phyloP scores from a whole-genome alignment of 2,113 vertebrate genomes.

The Cinclus mexicanus region DNA sequence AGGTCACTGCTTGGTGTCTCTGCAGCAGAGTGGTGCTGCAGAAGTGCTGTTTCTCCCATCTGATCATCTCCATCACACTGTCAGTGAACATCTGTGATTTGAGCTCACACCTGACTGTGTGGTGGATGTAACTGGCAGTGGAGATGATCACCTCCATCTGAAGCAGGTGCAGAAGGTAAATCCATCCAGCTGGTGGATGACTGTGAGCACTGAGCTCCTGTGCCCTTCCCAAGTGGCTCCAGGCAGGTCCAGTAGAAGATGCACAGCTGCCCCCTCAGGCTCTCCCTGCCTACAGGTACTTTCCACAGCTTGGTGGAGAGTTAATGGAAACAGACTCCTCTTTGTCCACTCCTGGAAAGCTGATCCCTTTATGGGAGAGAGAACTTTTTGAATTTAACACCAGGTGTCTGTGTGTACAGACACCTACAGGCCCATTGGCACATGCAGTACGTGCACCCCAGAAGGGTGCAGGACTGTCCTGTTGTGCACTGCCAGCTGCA shows the following conservation, averaged over 20 bases:
- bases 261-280: neutral
- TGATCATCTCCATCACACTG: neutral
- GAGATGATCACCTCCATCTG: neutral
- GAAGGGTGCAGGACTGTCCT: neutral
- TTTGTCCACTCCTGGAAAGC: neutral
- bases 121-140: neutral
- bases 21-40: neutral
- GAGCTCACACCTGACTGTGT: neutral
- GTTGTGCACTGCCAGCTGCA: neutral
- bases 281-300: neutral
- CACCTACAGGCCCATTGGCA: neutral
- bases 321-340: neutral
- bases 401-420: neutral
- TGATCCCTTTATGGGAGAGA: neutral
- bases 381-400: neutral
- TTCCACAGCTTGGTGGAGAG: neutral
- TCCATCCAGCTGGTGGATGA: neutral
- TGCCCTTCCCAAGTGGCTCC: neutral
- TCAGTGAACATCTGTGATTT: neutral
- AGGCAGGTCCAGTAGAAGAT: neutral
- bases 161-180: neutral
- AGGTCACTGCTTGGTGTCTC: neutral
- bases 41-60: neutral
- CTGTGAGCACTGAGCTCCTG: neutral
- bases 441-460: fast-evolving